A percentile compares a stretch with the other conserved stretches of the same genome.
Evolutionary conservation across 2,113 vertebrate species (phyloP).

Genomic region (western clawed frog (Xenopus tropicalis)): DNA sequence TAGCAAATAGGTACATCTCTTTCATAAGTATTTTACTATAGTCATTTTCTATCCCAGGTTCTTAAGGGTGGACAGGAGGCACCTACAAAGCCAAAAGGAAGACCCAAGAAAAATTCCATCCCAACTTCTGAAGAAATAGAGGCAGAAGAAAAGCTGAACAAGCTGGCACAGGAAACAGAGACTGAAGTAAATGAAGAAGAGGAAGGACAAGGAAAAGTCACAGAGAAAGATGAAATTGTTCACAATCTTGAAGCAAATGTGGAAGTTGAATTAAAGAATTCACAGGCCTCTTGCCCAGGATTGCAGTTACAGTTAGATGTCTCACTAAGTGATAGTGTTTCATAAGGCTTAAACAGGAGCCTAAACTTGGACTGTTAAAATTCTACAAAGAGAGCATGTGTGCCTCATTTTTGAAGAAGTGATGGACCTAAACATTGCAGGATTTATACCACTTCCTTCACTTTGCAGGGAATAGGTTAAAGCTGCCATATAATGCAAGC

Average conservation of each 20-base stretch:
- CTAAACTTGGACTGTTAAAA: neutral
- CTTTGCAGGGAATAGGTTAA: constrained; percentile 22
- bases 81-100: constrained; percentile 95
- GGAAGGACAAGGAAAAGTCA: neutral
- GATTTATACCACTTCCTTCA: neutral
- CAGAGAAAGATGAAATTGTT: neutral
- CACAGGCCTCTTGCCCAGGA: neutral
- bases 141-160: constrained; percentile 85
- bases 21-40: too few species aligned
- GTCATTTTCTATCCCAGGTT: constrained; percentile 66
- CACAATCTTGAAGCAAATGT: neutral
- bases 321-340: neutral
- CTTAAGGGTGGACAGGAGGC: constrained; percentile 97
- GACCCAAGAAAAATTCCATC: constrained; percentile 98
- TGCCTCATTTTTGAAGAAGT: neutral
- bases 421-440: neutral
- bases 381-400: neutral
- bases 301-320: neutral
- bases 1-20: too few species aligned
- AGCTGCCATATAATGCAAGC: constrained; percentile 21
- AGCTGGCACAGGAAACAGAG: constrained; percentile 63
- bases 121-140: constrained; percentile 95
- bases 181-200: constrained; percentile 9
- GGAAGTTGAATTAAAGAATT: neutral
- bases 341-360: neutral